These are phyloP conservation scores for Spilosoma lubricipeda DNA, from an alignment of 2,888 invertebrate genomes.

Conservation along the genomic window DNA sequence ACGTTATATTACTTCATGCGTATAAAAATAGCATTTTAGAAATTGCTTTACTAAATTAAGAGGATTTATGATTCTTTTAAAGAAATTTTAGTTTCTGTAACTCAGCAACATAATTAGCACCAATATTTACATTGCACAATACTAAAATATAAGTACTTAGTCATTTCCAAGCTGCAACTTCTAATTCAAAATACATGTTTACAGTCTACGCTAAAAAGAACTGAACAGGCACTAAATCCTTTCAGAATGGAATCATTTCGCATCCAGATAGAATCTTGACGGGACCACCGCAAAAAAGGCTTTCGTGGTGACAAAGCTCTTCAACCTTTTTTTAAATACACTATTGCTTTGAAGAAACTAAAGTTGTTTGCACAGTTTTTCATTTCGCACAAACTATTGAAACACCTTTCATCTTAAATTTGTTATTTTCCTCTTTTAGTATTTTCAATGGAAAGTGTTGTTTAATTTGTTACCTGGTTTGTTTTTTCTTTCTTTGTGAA, in stretches of 20 bases:
- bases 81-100: too few species aligned
- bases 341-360: not conserved
- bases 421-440: not conserved
- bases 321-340: not conserved
- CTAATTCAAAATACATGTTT: not conserved
- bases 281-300: not conserved
- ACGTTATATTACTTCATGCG: too few species aligned
- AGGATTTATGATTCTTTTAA: too few species aligned
- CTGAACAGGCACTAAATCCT: not conserved
- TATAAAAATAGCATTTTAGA: too few species aligned
- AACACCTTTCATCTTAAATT: not conserved
- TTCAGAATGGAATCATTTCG: constrained; percentile 12
- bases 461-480: not conserved
- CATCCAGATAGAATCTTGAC: constrained; percentile 12
- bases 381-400: not conserved
- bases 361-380: not conserved
- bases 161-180: not conserved
- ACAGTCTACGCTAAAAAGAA: not conserved
- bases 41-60: too few species aligned
- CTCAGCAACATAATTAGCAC: too few species aligned
- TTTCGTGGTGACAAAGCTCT: not conserved
- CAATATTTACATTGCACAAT: not conserved
- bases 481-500: not conserved
- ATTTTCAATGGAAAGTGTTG: not conserved
- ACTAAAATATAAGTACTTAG: not conserved